Conservation (phyloP, 2,888 invertebrate genomes). For the Rotaria socialis region DNA sequence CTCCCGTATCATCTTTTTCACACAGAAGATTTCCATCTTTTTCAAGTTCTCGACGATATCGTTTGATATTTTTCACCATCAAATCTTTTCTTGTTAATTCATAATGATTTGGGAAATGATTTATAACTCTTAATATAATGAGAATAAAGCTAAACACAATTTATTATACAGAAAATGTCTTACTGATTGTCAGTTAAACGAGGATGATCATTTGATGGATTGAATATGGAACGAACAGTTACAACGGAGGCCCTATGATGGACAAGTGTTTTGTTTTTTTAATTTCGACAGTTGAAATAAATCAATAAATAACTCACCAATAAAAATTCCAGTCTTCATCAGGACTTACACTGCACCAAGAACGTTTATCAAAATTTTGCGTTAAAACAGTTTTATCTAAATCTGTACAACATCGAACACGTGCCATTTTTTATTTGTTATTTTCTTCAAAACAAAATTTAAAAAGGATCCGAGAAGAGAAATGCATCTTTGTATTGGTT, state of each 20-base stretch:
- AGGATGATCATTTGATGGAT: constrained; percentile 40
- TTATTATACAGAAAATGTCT: background rate
- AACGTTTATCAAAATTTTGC: constrained; percentile 83
- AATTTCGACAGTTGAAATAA: too few species aligned
- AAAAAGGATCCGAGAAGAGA: background rate
- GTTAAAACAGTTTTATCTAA: constrained; percentile 86
- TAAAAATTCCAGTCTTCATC: constrained; percentile 94
- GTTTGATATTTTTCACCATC: constrained; percentile 87
- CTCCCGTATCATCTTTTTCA: constrained; percentile 69
- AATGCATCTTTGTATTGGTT: background rate
- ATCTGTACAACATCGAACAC: constrained; percentile 66
- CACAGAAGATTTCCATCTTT: constrained; percentile 77
- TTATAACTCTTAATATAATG: constrained; percentile 69
- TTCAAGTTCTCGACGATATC: constrained; percentile 85
- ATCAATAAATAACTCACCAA: constrained; percentile 63
- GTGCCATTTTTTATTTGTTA: constrained; percentile 40
- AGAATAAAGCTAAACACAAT: background rate
- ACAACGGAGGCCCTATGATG: constrained; percentile 39
- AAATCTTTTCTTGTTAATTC: constrained; percentile 91
- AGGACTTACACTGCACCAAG: constrained; percentile 79
- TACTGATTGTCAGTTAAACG: constrained; percentile 46
- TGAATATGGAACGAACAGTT: constrained; percentile 43
- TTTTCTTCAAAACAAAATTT: background rate
- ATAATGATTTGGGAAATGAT: constrained; percentile 92
- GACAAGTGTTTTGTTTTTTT: background rate